A percentile compares a stretch with the other conserved stretches of the same genome.
Conservation (phyloP, 2,888 invertebrate species). For the Sphinx pinastri region DNA sequence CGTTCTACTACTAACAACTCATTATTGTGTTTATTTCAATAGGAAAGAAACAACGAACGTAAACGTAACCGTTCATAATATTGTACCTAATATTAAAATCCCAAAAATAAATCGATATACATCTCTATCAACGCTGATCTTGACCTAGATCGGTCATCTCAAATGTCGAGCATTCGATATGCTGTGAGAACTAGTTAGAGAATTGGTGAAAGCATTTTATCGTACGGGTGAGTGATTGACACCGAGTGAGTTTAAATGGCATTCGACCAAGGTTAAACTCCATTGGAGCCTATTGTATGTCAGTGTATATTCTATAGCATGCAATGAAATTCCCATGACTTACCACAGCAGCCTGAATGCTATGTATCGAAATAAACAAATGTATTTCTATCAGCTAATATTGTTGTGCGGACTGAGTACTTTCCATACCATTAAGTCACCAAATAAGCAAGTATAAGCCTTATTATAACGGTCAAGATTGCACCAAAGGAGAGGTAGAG, state of each 20-base stretch:
- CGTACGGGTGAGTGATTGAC: constrained; percentile 65
- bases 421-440: too few relatives aligned
- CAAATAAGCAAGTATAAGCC: too few relatives aligned
- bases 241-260: constrained; percentile 62
- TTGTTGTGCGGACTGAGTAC: too few relatives aligned
- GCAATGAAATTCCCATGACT: not conserved
- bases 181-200: constrained; percentile 44
- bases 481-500: too few relatives aligned
- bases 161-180: constrained; percentile 70
- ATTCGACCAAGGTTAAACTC: constrained; percentile 67
- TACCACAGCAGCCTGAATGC: too few relatives aligned
- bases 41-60: too few relatives aligned
- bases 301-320: not conserved
- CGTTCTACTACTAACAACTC: not conserved
- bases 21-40: too few relatives aligned
- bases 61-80: not conserved
- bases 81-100: not conserved
- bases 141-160: constrained; percentile 67
- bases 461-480: too few relatives aligned
- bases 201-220: constrained; percentile 62
- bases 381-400: too few relatives aligned
- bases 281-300: constrained; percentile 42
- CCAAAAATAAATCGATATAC: not conserved
- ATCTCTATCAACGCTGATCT: constrained; percentile 43
- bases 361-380: not conserved